Percentiles rank a stretch among this genome's conserved stretches.
Evolutionary conservation across 1,140 invertebrate genomes (phyloP).

Genomic region (Ostrea denselamellosa): DNA sequence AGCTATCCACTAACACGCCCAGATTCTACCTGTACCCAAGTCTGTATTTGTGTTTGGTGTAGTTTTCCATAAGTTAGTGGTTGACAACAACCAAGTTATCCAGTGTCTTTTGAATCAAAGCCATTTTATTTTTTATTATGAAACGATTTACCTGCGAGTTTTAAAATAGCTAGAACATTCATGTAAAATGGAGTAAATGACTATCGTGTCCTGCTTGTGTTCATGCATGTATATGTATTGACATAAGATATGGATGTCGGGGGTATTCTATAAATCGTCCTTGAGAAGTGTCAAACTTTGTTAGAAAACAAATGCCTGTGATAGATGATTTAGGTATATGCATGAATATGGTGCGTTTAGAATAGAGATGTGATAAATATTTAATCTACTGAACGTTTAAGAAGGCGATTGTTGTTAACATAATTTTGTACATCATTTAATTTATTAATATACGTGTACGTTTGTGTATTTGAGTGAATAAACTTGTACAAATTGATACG

Average conservation of each 20-base stretch:
- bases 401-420: background rate
- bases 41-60: background rate
- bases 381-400: background rate
- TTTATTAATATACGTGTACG: background rate
- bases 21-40: background rate
- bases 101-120: no score
- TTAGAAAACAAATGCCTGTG: no score
- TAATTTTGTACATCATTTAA: background rate
- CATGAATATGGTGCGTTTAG: background rate
- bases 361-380: background rate
- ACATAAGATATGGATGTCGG: no score
- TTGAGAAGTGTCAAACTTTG: no score
- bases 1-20: background rate
- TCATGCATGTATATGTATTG: no score
- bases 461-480: constrained; percentile 19
- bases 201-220: no score
- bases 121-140: no score
- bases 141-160: no score
- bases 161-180: no score
- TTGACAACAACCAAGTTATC: background rate
- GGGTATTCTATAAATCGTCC: no score
- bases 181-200: no score
- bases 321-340: no score
- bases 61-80: background rate
- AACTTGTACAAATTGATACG: background rate